Conservation (phyloP, 2,113 vertebrate species). For the Oncorhynchus gorbuscha region DNA sequence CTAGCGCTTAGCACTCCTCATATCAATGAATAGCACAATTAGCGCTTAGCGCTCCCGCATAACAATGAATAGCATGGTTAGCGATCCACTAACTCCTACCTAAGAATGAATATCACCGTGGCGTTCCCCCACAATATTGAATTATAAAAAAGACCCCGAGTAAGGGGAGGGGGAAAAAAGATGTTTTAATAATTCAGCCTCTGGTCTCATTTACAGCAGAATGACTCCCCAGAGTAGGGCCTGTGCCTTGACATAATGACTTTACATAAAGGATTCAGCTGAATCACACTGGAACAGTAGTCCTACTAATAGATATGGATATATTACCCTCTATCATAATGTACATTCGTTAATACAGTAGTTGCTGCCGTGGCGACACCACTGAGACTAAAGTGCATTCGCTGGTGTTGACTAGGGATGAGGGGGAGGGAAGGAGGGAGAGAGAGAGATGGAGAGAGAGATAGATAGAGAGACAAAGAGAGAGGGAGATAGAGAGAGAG, state of each 20-base stretch:
- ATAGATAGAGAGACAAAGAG: background rate
- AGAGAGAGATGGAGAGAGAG: conserved; percentile 3
- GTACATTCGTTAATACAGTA: conserved; percentile 40
- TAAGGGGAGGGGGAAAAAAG: background rate
- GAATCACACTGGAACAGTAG: background rate
- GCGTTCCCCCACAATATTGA: too few species aligned
- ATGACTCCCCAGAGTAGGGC: conserved; percentile 47
- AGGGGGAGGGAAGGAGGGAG: background rate
- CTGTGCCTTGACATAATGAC: conserved; percentile 36
- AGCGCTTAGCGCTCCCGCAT: too few species aligned
- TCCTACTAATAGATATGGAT: conserved; percentile 46
- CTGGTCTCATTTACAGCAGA: conserved; percentile 60
- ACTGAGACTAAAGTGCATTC: background rate
- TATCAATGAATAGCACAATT: too few species aligned
- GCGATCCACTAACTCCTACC: too few species aligned
- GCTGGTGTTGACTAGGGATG: background rate
- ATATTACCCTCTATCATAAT: conserved; percentile 42
- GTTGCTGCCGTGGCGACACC: conserved; percentile 1
- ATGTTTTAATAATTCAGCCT: conserved; percentile 66
- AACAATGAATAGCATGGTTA: too few species aligned
- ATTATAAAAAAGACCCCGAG: background rate
- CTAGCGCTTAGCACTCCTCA: too few species aligned
- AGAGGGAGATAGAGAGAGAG: background rate
- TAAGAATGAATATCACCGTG: too few species aligned
- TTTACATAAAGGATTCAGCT: conserved; percentile 12